These are phyloP conservation scores for Mesocentrotus franciscanus DNA, from an alignment of 53 echinoderm and acorn worm species.

Conservation along the genomic window DNA sequence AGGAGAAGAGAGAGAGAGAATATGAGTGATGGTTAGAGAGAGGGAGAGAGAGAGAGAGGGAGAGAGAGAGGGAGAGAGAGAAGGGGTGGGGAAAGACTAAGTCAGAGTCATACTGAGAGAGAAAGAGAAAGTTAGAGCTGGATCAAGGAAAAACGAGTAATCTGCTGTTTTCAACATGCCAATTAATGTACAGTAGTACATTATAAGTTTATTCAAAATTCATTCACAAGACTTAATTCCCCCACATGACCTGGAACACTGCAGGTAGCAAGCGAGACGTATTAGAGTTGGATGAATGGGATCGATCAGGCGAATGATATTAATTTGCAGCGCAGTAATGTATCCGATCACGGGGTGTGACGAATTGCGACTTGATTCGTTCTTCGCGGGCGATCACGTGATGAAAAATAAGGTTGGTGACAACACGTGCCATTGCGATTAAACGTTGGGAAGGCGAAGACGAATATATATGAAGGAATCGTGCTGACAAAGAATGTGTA, in stretches of 20 bases:
- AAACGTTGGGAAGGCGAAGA: background rate
- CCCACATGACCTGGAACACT: background rate
- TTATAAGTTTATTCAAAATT: background rate
- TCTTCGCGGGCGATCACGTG: background rate
- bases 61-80: too few relatives aligned
- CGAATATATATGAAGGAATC: background rate
- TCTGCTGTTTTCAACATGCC: background rate
- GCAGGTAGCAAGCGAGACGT: background rate
- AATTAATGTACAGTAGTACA: background rate
- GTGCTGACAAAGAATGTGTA: background rate
- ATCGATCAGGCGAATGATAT: background rate
- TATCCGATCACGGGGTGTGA: background rate
- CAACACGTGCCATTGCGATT: background rate
- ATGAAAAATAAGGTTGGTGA: background rate
- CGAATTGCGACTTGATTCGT: constrained; percentile 13
- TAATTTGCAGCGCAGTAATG: background rate
- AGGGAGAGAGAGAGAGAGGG: too few relatives aligned
- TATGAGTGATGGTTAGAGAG: too few relatives aligned
- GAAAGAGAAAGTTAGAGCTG: too few relatives aligned
- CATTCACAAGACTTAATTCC: background rate
- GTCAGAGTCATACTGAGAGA: background rate
- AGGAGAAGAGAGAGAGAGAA: too few relatives aligned
- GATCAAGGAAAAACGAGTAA: too few relatives aligned
- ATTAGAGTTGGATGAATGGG: background rate
- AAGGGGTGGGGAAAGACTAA: background rate